Evolutionary conservation across 1,140 invertebrate species (phyloP).

Genomic region (Heterodera carotae): DNA sequence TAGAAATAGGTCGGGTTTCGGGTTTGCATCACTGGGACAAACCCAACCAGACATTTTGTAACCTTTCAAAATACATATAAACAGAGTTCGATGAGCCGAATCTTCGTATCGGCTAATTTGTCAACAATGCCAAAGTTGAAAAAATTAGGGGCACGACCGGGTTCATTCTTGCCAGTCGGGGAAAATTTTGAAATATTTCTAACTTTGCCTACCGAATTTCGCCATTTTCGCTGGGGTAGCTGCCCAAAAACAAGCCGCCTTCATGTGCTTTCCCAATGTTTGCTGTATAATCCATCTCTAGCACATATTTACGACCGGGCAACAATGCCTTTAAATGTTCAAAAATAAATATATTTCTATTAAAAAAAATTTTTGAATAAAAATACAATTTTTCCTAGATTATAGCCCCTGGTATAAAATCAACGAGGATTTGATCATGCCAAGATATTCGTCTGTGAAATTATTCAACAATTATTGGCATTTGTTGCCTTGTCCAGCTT

Average conservation of each 20-base stretch:
- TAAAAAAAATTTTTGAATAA: conserved; percentile 7
- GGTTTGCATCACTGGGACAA: no score
- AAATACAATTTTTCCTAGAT: no score
- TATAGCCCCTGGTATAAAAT: no score
- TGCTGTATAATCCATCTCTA: conserved; percentile 14
- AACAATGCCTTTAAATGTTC: background rate
- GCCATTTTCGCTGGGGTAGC: conserved; percentile 2
- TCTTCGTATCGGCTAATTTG: no score
- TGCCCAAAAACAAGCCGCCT: conserved; percentile 14
- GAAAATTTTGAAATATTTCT: background rate
- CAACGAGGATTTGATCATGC: conserved; percentile 1
- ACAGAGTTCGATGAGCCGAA: no score
- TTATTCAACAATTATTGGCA: background rate
- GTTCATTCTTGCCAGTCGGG: no score
- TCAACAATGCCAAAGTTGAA: no score
- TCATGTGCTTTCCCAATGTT: conserved; percentile 23
- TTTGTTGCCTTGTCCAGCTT: conserved; percentile 16
- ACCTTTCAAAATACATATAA: no score
- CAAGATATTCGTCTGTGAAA: background rate
- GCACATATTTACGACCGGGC: background rate
- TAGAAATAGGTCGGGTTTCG: no score
- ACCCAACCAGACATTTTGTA: no score
- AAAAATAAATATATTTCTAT: background rate
- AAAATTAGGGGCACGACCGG: no score
- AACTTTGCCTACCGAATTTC: conserved; percentile 1